A percentile compares a stretch with the other conserved stretches of the same genome.
Evolutionary conservation across 2,888 invertebrate species (phyloP).

Genomic region (Ophion slaviceki): DNA sequence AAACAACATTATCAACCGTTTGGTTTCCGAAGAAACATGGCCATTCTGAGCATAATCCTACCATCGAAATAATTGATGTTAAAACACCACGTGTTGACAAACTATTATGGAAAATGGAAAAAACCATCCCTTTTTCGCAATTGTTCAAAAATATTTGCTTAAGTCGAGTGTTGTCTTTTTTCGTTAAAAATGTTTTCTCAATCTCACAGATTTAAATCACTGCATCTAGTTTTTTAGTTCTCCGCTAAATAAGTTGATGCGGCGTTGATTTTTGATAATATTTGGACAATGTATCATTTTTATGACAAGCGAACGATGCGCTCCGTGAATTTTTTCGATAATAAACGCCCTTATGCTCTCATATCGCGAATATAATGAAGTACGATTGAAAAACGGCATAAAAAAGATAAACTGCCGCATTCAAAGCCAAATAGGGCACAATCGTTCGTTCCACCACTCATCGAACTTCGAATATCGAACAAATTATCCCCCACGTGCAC

Average conservation of each 20-base stretch:
- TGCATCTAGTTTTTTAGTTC: neutral
- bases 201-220: neutral
- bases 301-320: neutral
- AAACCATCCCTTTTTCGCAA: neutral
- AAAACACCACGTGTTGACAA: no score
- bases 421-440: neutral
- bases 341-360: neutral
- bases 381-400: neutral
- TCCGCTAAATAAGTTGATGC: neutral
- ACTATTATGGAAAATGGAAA: no score
- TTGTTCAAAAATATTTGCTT: no score
- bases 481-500: neutral
- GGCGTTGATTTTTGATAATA: neutral
- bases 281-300: neutral
- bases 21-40: no score
- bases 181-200: neutral
- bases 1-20: neutral
- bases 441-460: constrained; percentile 10
- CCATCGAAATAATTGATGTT: no score
- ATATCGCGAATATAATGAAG: neutral
- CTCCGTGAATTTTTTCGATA: neutral
- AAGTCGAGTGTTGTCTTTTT: neutral
- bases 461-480: neutral
- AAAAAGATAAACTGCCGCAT: neutral
- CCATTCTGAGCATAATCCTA: no score